These are phyloP conservation scores for Polymixis lichenea DNA, from an alignment of 2,888 invertebrate species.

Conservation along the genomic window DNA sequence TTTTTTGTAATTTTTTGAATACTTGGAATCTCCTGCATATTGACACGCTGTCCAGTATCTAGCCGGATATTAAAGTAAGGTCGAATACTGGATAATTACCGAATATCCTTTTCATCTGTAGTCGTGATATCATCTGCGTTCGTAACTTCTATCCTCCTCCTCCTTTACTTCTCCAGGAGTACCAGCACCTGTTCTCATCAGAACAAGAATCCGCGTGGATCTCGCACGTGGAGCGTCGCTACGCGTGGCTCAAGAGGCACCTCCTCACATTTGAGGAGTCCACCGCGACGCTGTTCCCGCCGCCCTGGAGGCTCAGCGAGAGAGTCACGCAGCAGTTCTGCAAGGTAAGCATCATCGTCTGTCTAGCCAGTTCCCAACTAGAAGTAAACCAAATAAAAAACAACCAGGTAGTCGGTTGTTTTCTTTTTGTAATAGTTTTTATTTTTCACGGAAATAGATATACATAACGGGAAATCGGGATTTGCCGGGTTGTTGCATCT, in stretches of 20 bases:
- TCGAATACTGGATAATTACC: not conserved
- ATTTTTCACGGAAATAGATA: no score
- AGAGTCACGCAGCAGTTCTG: constrained; percentile 98
- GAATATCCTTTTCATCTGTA: not conserved
- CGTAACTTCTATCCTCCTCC: not conserved
- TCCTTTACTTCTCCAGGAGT: constrained; percentile 92
- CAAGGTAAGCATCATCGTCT: constrained; percentile 77
- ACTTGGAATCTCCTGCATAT: no score
- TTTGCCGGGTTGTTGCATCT: no score
- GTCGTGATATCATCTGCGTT: not conserved
- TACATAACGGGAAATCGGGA: no score
- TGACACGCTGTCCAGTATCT: not conserved
- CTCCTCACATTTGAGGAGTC: constrained; percentile 98
- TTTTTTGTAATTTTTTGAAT: no score
- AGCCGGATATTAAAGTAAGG: not conserved
- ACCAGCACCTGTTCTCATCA: constrained; percentile 97
- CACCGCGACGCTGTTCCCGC: constrained; percentile 96
- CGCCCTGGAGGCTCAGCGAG: constrained; percentile 98
- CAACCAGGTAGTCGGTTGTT: no score
- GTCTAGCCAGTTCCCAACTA: no score
- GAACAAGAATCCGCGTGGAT: constrained; percentile 99
- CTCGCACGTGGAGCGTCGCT: constrained; percentile 97
- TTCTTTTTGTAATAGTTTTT: no score
- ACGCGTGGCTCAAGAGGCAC: constrained; percentile 98
- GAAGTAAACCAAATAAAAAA: no score